Evolutionary conservation across 1,140 invertebrate species (phyloP).

Genomic region (Drosophila busckii): DNA sequence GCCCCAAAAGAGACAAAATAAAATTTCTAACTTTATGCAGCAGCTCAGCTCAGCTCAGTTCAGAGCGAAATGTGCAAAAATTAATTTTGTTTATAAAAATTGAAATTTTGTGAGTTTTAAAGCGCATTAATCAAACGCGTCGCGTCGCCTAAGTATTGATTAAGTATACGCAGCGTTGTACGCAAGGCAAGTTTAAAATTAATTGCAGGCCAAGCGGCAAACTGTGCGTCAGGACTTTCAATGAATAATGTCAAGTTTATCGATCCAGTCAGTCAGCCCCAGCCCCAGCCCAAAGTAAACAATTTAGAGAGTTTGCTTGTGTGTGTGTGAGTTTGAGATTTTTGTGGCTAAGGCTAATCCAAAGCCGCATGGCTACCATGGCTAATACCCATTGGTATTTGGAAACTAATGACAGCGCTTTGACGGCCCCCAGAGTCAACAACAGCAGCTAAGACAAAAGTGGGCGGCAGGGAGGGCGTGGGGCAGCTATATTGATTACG

Average conservation of each 20-base stretch:
- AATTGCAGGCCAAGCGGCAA: conserved; percentile 41
- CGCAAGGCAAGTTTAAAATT: conserved; percentile 67
- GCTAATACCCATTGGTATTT: conserved; percentile 56
- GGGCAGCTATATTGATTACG: conserved; percentile 38
- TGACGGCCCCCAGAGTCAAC: conserved; percentile 11
- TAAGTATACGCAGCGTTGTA: conserved; percentile 34
- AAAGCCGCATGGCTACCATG: conserved; percentile 17
- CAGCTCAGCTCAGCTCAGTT: no score
- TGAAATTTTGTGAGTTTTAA: no score
- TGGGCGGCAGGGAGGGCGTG: background rate
- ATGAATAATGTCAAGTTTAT: conserved; percentile 55
- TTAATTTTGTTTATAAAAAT: no score
- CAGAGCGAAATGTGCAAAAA: no score
- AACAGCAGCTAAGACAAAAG: background rate
- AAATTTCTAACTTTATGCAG: no score
- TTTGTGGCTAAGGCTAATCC: conserved; percentile 23
- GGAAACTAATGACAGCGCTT: conserved; percentile 42
- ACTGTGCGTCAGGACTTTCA: conserved; percentile 20
- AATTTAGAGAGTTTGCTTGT: background rate
- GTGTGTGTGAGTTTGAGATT: conserved; percentile 1
- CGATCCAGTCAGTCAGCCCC: no score
- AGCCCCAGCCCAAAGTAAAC: background rate
- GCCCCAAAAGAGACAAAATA: no score
- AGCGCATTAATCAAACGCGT: no score
- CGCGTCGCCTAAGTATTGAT: no score